These are phyloP conservation scores for Eptatretus atami DNA, from an alignment of 2,797 vertebrate genomes.

Conservation along the genomic window DNA sequence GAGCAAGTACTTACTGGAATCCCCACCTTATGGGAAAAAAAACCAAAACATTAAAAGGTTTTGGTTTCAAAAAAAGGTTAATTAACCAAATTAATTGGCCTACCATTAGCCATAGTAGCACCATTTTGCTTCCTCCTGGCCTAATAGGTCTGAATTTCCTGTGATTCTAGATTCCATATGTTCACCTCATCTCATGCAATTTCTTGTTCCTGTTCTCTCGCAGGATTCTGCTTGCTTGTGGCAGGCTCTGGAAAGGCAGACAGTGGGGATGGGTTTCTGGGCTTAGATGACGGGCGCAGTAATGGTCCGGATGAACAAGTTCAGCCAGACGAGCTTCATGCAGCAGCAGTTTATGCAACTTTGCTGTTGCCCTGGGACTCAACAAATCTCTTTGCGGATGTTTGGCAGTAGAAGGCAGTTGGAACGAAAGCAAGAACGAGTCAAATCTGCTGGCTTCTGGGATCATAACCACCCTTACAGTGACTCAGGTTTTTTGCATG, in stretches of 20 bases:
- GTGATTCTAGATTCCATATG: no score
- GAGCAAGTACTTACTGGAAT: no score
- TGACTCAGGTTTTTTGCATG: constrained; percentile 34
- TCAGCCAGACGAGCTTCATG: constrained; percentile 38
- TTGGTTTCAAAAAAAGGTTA: no score
- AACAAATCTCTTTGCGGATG: constrained; percentile 88
- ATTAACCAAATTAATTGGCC: no score
- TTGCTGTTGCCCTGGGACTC: constrained; percentile 68
- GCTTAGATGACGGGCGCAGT: not conserved
- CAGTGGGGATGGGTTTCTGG: no score
- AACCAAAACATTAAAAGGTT: no score
- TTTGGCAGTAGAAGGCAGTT: constrained; percentile 88
- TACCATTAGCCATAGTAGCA: no score
- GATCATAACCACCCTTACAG: constrained; percentile 95
- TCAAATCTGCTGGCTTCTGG: constrained; percentile 62
- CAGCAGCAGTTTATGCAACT: constrained; percentile 52
- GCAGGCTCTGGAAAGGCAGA: no score
- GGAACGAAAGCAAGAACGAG: constrained; percentile 54
- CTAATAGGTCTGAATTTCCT: not conserved
- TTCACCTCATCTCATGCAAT: no score
- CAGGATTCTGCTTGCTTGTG: no score
- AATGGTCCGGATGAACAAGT: constrained; percentile 7
- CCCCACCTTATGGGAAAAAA: no score
- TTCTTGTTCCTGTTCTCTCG: no score
- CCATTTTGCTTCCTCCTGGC: not conserved